These are phyloP conservation scores for Xanthia togata DNA, from an alignment of 2,888 invertebrate genomes.

Conservation along the genomic window DNA sequence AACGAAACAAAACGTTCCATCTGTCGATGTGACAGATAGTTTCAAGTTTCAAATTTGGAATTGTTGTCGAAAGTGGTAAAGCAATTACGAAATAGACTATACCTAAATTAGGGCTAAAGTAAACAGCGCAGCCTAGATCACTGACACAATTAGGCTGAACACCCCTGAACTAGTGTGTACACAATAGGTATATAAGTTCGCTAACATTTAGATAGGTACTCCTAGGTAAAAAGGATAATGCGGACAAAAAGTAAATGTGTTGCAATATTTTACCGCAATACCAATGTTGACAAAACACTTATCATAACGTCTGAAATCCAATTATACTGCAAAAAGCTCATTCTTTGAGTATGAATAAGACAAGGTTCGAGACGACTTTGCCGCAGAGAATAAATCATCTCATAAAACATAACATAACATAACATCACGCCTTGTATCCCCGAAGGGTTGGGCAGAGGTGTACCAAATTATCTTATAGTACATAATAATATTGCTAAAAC, in stretches of 20 bases:
- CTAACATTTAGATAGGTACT: neutral
- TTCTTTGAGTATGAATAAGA: constrained; percentile 9
- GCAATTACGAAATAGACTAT: too few relatives aligned
- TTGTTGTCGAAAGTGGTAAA: too few relatives aligned
- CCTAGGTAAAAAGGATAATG: neutral
- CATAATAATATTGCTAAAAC: neutral
- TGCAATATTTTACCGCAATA: constrained; percentile 34
- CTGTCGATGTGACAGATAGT: too few relatives aligned
- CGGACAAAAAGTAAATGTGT: constrained; percentile 18
- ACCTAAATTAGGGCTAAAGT: neutral
- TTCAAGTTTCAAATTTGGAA: too few relatives aligned
- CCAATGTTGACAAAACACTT: constrained; percentile 49
- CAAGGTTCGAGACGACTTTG: too few relatives aligned
- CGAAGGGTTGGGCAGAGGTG: too few relatives aligned
- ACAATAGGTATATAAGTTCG: neutral
- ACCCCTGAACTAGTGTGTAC: too few relatives aligned
- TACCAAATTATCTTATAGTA: too few relatives aligned
- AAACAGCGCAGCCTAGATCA: neutral
- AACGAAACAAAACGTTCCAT: too few relatives aligned
- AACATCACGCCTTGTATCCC: too few relatives aligned
- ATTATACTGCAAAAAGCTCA: constrained; percentile 32
- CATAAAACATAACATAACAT: too few relatives aligned
- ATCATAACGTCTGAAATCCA: constrained; percentile 48
- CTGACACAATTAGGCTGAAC: neutral
- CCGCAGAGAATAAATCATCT: too few relatives aligned